Percentiles rank a stretch among this genome's conserved stretches.
Evolutionary conservation across 2,888 invertebrate genomes (phyloP).

Genomic region (Noctua fimbriata): DNA sequence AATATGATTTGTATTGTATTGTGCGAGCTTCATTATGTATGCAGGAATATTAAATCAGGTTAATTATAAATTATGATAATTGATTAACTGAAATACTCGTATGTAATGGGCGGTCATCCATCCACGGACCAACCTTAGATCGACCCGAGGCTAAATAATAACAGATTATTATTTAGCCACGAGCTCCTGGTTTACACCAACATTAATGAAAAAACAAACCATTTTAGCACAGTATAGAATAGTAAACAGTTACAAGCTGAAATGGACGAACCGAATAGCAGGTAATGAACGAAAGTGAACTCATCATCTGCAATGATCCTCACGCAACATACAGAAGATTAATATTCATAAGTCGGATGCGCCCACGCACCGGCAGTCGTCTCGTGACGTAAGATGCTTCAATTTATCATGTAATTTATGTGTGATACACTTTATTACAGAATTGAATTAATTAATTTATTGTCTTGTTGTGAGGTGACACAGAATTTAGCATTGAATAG

Average conservation of each 20-base stretch:
- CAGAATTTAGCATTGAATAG: conserved; percentile 1
- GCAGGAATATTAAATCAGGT: not conserved
- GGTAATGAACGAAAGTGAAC: conserved; percentile 22
- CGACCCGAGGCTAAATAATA: too few relatives aligned
- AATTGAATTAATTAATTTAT: not conserved
- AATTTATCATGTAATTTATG: conserved; percentile 25
- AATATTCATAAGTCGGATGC: conserved; percentile 42
- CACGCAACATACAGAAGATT: conserved; percentile 12
- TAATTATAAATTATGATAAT: not conserved
- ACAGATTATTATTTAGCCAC: too few relatives aligned
- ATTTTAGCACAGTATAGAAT: not conserved
- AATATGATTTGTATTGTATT: conserved; percentile 3
- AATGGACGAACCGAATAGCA: not conserved
- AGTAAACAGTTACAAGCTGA: not conserved
- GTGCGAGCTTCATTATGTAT: not conserved
- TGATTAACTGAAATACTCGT: not conserved
- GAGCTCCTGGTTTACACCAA: too few relatives aligned
- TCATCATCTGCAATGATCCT: conserved; percentile 13
- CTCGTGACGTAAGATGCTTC: conserved; percentile 27
- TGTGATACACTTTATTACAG: conserved; percentile 1
- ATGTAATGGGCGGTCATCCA: too few relatives aligned
- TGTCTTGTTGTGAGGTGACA: not conserved
- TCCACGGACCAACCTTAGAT: too few relatives aligned
- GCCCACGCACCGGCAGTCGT: conserved; percentile 34
- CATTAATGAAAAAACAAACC: not conserved